phyloP scores from a whole-genome alignment of 2,113 vertebrate species.

The Phalacrocorax pelagicus region DNA sequence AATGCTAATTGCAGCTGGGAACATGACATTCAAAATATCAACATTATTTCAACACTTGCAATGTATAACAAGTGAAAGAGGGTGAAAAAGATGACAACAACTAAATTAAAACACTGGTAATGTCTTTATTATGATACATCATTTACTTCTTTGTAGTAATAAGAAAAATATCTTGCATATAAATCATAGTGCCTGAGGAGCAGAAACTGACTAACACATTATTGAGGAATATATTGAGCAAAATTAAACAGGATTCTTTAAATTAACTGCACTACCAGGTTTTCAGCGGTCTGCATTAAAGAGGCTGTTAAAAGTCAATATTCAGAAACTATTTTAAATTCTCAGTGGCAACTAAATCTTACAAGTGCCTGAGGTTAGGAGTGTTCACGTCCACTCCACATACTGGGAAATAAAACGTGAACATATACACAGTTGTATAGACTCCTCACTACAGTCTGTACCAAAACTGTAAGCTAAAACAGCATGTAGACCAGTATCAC shows the following conservation, averaged over 20 bases:
- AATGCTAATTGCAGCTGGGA: conserved; percentile 66
- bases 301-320: background rate
- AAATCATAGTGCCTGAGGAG: background rate
- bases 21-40: conserved; percentile 40
- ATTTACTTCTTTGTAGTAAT: background rate
- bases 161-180: background rate
- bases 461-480: background rate
- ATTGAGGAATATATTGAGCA: background rate
- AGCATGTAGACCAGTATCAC: background rate
- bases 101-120: background rate
- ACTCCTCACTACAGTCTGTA: background rate
- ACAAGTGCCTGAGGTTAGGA: background rate
- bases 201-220: background rate
- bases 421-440: background rate
- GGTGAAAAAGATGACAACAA: background rate
- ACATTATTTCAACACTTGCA: background rate
- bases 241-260: background rate
- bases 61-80: background rate
- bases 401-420: background rate
- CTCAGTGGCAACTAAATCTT: background rate
- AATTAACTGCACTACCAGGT: background rate
- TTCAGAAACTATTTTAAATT: background rate
- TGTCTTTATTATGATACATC: background rate
- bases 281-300: background rate
- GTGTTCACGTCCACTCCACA: background rate